These are phyloP conservation scores for Nematolebias whitei DNA, from an alignment of 2,113 vertebrate species.

Conservation along the genomic window DNA sequence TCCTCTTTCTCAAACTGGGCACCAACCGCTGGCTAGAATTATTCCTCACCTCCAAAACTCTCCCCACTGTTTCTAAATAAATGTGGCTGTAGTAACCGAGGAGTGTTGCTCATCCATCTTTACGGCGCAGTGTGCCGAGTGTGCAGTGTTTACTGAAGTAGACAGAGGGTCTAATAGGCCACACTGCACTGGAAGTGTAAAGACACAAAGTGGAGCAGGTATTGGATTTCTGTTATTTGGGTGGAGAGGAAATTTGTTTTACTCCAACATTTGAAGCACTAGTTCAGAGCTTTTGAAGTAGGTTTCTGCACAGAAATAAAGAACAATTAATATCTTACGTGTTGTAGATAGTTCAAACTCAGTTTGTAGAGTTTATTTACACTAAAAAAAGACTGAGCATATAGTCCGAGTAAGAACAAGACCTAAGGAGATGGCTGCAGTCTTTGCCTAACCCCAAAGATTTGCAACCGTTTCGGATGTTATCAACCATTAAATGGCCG, in stretches of 20 bases:
- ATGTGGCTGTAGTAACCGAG: conserved; percentile 84
- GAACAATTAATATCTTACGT: no score
- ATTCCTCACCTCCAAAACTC: conserved; percentile 86
- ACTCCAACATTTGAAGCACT: conserved; percentile 3
- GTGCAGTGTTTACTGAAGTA: conserved; percentile 62
- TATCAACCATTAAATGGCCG: no score
- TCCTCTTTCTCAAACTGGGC: conserved; percentile 85
- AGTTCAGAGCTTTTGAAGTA: no score
- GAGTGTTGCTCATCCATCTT: conserved; percentile 88
- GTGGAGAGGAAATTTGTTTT: conserved; percentile 7
- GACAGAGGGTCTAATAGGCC: conserved; percentile 68
- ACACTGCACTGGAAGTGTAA: conserved; percentile 40
- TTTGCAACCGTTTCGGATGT: no score
- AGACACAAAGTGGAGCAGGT: conserved; percentile 28
- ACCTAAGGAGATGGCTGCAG: no score
- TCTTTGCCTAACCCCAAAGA: no score
- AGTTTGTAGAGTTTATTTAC: no score
- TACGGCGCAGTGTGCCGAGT: conserved; percentile 51
- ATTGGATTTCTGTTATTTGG: conserved; percentile 12
- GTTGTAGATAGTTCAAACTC: no score
- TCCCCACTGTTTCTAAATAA: conserved; percentile 92
- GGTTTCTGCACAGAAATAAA: no score
- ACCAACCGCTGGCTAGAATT: conserved; percentile 88
- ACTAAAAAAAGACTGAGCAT: no score
- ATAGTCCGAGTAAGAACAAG: no score